Base-by-base conservation (phyloP, 1,140 invertebrate genomes). In the Drosophila varians region DNA sequence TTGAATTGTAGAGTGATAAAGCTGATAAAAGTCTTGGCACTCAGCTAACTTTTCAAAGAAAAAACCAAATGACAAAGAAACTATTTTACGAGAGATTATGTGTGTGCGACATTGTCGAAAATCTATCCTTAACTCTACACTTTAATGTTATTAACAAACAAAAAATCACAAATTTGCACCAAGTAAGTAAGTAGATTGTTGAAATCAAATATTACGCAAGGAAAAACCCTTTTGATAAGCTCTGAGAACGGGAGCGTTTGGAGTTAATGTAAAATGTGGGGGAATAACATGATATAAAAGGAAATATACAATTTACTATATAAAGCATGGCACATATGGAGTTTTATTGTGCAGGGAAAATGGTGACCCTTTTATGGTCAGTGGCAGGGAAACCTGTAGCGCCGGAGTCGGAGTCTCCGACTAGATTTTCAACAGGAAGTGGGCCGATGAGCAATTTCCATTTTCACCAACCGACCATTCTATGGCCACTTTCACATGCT, bases 1-100 rank as follows among this genome's bases (percentile, higher is more conserved):
- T 86, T 86, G 82, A 86, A 53, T 57, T 66, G 69, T 86, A 86
- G 82, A 87, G 82, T 86, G 82, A 86, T 86, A 66, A 45, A 34
- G 60, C 14, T 36, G 70, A 46, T 28, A 54, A 28, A 79, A 64
- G 40, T 4, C 14, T 18, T 9, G 42, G 25, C 51, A 31, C 28
- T 57, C 42, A 16, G 16, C 55, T 45, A 25, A 34, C 21, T 52
- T 72, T 74, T 62, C 48, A 38, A 42, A 38, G 16, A 31, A 47
- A 65, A 74, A 72, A 34, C 19, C 51, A 65, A 56, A 45, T 21
- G 28, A 58, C 54, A 56, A 40, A 31, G 38, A 40, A 57, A 79
- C 76, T 78, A 84, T 80, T 86, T 77, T 74, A 86, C 60, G 74
- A 77, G 77, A 56, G 73, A 74, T 62, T 66, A 65, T 86, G 82